Conservation (phyloP, 1,140 invertebrate species). For the Gryllus bimaculatus region DNA sequence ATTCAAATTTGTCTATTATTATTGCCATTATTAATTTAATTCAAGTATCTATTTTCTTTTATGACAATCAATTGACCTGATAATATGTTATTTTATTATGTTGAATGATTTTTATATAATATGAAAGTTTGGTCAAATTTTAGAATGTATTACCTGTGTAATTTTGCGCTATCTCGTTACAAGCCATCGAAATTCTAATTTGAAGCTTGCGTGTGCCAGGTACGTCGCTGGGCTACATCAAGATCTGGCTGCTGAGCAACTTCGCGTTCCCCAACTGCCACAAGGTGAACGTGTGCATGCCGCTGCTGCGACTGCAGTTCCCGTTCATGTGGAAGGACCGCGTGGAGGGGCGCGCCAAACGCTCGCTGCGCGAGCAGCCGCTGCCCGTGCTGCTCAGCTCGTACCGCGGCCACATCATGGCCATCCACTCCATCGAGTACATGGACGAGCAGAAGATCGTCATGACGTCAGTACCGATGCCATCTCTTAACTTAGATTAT, state of each 20-base stretch:
- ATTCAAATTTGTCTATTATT: no score
- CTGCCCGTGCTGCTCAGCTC: slow-evolving; percentile 54
- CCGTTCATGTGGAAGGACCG: slow-evolving; percentile 57
- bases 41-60: no score
- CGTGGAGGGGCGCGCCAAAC: slow-evolving; percentile 48
- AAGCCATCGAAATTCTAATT: no score
- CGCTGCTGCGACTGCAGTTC: slow-evolving; percentile 49
- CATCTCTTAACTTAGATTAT: no score
- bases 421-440: slow-evolving; percentile 48
- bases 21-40: no score
- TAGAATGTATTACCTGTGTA: no score
- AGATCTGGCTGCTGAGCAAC: slow-evolving; percentile 58
- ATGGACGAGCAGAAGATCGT: slow-evolving; percentile 28
- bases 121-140: no score
- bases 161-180: no score
- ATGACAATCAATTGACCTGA: no score
- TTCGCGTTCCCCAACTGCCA: slow-evolving; percentile 34
- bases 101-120: no score
- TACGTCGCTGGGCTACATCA: slow-evolving; percentile 56
- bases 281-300: slow-evolving; percentile 39
- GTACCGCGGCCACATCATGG: slow-evolving; percentile 48
- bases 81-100: no score
- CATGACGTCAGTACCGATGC: no score
- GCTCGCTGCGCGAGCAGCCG: slow-evolving; percentile 44
- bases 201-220: slow-evolving; percentile 28